These are phyloP conservation scores for Drosophila multiciliata DNA, from an alignment of 2,888 invertebrate species.

Conservation along the genomic window DNA sequence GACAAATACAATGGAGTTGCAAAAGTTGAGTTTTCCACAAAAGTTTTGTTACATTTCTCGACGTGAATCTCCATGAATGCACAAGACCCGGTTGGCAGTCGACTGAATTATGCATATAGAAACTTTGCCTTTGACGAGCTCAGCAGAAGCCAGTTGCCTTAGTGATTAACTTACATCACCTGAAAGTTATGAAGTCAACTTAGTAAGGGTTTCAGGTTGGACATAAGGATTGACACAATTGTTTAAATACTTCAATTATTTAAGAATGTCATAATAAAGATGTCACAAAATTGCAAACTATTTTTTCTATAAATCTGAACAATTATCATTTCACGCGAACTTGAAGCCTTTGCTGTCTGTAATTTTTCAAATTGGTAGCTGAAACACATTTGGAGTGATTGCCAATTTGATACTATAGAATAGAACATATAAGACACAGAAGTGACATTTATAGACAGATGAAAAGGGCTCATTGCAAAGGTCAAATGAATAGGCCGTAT, in stretches of 20 bases:
- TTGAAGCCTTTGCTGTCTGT: not conserved
- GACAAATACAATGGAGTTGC: conserved; percentile 3
- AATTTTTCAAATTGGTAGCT: not conserved
- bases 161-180: conserved; percentile 12
- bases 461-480: conserved; percentile 31
- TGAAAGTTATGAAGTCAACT: conserved; percentile 4
- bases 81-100: conserved; percentile 2
- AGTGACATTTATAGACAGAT: conserved; percentile 16
- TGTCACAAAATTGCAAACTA: not conserved
- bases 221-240: not conserved
- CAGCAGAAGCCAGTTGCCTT: conserved; percentile 2
- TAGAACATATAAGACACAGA: not conserved
- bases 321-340: not conserved
- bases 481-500: conserved; percentile 19
- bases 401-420: not conserved
- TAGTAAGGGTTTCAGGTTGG: not conserved
- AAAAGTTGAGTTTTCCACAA: conserved; percentile 3
- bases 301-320: not conserved
- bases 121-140: conserved; percentile 1
- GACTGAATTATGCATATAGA: not conserved
- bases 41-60: conserved; percentile 3
- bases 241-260: not conserved
- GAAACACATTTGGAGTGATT: not conserved
- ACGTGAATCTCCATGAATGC: not conserved
- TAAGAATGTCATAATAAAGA: not conserved